phyloP scores from a whole-genome alignment of 2,888 invertebrate genomes.

The Steromphala cineraria region DNA sequence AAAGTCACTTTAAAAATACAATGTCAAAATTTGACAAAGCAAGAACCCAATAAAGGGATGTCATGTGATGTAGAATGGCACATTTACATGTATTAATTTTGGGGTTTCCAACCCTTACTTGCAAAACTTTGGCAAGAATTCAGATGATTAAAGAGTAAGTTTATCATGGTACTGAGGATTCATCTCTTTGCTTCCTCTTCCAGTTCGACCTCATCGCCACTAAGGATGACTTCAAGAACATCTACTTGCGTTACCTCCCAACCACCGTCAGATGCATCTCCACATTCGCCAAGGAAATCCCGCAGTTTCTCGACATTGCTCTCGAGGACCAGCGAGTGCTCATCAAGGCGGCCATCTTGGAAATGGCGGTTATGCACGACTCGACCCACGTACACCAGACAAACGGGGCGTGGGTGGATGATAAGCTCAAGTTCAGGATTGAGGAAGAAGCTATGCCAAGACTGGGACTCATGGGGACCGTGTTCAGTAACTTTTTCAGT shows the following conservation, averaged over 20 bases:
- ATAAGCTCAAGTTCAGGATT: constrained; percentile 48
- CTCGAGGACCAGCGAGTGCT: constrained; percentile 60
- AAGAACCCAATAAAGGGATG: too few species aligned
- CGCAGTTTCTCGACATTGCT: constrained; percentile 61
- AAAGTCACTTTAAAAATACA: too few species aligned
- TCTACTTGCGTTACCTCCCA: constrained; percentile 63
- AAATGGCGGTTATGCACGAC: constrained; percentile 58
- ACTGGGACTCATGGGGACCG: constrained; percentile 49
- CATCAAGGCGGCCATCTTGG: constrained; percentile 62
- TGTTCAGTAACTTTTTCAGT: constrained; percentile 46
- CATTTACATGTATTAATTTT: too few species aligned
- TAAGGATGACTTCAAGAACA: constrained; percentile 40
- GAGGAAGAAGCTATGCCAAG: constrained; percentile 30
- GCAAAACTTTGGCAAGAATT: too few species aligned
- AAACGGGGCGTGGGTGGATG: constrained; percentile 41
- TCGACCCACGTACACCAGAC: constrained; percentile 46
- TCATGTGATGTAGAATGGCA: too few species aligned
- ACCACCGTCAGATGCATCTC: constrained; percentile 63
- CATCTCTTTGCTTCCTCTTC: background rate
- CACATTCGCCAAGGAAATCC: constrained; percentile 63
- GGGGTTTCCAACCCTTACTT: too few species aligned
- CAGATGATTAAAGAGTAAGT: too few species aligned
- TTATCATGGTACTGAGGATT: too few species aligned
- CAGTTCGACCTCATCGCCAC: constrained; percentile 16
- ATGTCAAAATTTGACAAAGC: too few species aligned